Conservation (phyloP, 53 echinoderm and acorn worm genomes). For the Astropecten irregularis region DNA sequence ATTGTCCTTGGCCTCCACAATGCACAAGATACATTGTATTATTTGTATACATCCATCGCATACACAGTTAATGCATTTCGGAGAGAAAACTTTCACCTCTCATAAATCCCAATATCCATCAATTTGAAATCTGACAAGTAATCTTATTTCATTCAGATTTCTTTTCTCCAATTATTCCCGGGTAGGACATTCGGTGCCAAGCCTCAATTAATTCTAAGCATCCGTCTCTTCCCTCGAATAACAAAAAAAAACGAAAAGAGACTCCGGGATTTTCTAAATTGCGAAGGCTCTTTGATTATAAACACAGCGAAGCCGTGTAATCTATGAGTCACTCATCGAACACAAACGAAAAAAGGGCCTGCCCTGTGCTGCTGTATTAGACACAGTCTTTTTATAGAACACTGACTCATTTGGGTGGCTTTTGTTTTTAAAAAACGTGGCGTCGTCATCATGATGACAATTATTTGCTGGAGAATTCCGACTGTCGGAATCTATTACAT, state of each 20-base stretch:
- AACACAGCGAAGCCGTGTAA: neutral
- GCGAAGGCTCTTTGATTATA: constrained; percentile 24
- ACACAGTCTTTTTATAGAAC: constrained; percentile 19
- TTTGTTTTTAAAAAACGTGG: neutral
- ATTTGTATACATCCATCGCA: no score
- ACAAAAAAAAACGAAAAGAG: neutral
- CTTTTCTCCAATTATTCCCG: no score
- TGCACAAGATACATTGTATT: no score
- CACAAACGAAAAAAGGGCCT: neutral
- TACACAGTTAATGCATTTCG: no score
- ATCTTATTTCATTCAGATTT: no score
- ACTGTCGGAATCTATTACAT: constrained; percentile 18
- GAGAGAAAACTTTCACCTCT: no score
- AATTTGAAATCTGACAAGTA: constrained; percentile 17
- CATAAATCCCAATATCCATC: neutral
- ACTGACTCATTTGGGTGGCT: constrained; percentile 13
- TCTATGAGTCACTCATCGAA: constrained; percentile 2
- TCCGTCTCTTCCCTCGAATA: neutral
- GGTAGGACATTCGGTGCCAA: constrained; percentile 15
- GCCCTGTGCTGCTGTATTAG: constrained; percentile 34
- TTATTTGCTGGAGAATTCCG: neutral
- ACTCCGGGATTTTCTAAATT: neutral
- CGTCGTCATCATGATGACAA: neutral
- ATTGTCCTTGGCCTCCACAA: no score
- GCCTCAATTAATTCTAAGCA: neutral